Evolutionary conservation across 2,113 vertebrate genomes (phyloP).

Genomic region (Mus pahari): DNA sequence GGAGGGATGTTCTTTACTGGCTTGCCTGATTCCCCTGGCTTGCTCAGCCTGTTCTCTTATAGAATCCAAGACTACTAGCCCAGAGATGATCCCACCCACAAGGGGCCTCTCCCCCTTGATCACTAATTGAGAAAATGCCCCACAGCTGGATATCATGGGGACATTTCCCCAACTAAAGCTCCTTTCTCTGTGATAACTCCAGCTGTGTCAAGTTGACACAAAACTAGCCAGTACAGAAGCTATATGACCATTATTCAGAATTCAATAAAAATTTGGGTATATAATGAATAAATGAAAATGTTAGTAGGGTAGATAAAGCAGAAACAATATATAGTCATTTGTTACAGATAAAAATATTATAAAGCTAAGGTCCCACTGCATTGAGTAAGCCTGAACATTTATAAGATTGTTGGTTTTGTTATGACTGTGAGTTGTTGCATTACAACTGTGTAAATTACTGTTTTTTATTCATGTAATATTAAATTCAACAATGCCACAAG

Average conservation of each 20-base stretch:
- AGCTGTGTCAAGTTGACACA: too few species aligned
- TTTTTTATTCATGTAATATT: conserved; percentile 29
- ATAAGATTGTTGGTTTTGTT: conserved; percentile 13
- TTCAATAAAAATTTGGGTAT: background rate
- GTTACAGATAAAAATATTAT: background rate
- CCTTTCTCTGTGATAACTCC: too few species aligned
- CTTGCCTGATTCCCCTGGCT: too few species aligned
- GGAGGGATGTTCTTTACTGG: too few species aligned
- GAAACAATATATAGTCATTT: background rate
- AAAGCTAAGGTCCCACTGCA: background rate
- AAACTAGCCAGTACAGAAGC: too few species aligned
- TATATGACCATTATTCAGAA: conserved; percentile 19
- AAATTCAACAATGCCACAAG: conserved; percentile 52
- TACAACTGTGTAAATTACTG: conserved; percentile 11
- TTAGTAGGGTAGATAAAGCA: background rate
- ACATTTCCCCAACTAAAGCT: too few species aligned
- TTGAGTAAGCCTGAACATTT: conserved; percentile 13
- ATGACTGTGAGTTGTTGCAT: conserved; percentile 10
- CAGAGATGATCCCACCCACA: too few species aligned
- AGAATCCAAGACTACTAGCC: too few species aligned
- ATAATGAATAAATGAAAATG: background rate
- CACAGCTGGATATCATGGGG: too few species aligned
- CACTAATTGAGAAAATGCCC: too few species aligned
- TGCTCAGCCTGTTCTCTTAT: too few species aligned
- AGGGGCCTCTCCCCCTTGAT: too few species aligned